Percentiles rank a stretch among this genome's conserved stretches.
phyloP scores from a whole-genome alignment of 2,888 invertebrate species.

The Celastrina argiolus region DNA sequence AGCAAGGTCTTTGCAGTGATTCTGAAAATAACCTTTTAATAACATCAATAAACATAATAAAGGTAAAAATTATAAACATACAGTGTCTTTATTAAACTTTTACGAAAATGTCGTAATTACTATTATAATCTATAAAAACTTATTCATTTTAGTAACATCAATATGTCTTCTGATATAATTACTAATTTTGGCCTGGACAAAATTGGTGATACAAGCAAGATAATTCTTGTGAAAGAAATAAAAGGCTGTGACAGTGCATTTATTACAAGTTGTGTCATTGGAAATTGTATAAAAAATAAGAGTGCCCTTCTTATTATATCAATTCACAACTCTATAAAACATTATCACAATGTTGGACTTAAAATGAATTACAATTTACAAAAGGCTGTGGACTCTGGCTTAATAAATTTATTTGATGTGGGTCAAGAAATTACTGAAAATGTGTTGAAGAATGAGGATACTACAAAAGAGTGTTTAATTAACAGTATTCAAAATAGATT shows the following conservation, averaged over 20 bases:
- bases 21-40: neutral
- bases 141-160: slow-evolving; percentile 35
- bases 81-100: too few relatives aligned
- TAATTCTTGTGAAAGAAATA: slow-evolving; percentile 83
- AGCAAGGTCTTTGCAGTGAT: neutral
- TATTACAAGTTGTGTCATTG: slow-evolving; percentile 81
- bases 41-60: too few relatives aligned
- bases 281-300: slow-evolving; percentile 79
- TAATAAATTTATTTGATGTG: slow-evolving; percentile 51
- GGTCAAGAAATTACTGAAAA: slow-evolving; percentile 47
- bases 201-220: slow-evolving; percentile 68
- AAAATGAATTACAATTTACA: slow-evolving; percentile 85
- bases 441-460: slow-evolving; percentile 43
- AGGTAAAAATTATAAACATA: too few relatives aligned
- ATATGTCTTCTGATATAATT: slow-evolving; percentile 81
- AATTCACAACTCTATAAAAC: slow-evolving; percentile 83
- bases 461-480: slow-evolving; percentile 58
- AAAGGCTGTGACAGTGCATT: slow-evolving; percentile 85
- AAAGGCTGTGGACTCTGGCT: slow-evolving; percentile 56
- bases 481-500: slow-evolving; percentile 59
- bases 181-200: slow-evolving; percentile 81
- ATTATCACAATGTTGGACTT: slow-evolving; percentile 85
- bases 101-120: too few relatives aligned
- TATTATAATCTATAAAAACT: neutral
- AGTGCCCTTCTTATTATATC: slow-evolving; percentile 80